Evolutionary conservation across 92 coral and sea anemone genomes (phyloP).

Genomic region (Ricordea florida): DNA sequence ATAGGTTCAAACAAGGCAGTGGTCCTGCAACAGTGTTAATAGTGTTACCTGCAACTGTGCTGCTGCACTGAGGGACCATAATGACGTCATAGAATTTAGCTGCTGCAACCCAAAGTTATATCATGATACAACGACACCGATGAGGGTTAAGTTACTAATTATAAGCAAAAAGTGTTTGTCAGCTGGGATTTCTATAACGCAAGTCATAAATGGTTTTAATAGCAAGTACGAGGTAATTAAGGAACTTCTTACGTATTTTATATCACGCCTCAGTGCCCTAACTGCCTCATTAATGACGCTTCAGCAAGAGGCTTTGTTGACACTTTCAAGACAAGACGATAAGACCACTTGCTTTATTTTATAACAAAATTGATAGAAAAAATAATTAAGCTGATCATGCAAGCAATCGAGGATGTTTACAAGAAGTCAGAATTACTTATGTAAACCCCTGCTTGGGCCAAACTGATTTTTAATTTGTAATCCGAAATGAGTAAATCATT

Average conservation of each 20-base stretch:
- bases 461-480: no score
- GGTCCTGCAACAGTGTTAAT: neutral
- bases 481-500: no score
- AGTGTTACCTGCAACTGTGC: conserved; percentile 9
- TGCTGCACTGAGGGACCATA: conserved; percentile 11
- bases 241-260: neutral
- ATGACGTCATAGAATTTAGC: conserved; percentile 8
- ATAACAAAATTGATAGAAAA: no score
- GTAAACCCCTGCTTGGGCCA: no score
- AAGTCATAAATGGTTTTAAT: neutral
- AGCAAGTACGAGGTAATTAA: conserved; percentile 7
- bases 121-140: neutral
- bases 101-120: neutral
- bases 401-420: no score
- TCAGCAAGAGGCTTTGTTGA: no score
- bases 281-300: no score
- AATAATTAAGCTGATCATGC: no score
- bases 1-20: conserved; percentile 6
- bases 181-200: neutral
- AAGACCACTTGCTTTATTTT: no score
- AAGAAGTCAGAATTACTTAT: no score
- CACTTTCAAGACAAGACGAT: no score
- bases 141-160: neutral
- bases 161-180: conserved; percentile 7
- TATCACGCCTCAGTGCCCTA: neutral